phyloP scores from a whole-genome alignment of 2,113 vertebrate species.

The Hyperopisus bebe region DNA sequence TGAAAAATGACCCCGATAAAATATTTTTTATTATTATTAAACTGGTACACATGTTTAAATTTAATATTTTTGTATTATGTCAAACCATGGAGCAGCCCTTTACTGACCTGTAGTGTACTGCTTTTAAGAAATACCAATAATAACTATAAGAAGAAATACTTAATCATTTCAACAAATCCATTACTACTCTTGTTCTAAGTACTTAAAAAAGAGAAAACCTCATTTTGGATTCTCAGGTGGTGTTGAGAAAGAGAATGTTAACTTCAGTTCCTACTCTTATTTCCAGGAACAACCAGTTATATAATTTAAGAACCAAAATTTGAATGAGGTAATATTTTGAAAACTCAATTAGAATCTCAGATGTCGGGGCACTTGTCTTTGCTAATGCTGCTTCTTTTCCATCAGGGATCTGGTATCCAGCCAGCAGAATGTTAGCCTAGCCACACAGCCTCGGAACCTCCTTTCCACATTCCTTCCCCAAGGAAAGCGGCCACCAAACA shows the following conservation, averaged over 20 bases:
- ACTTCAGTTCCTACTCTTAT: not conserved
- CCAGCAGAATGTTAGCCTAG: conserved; percentile 66
- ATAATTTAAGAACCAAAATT: not conserved
- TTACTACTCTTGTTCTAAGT: too few relatives aligned
- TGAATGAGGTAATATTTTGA: not conserved
- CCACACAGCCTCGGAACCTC: conserved; percentile 72
- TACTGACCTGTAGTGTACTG: too few relatives aligned
- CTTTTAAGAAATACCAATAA: too few relatives aligned
- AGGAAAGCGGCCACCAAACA: conserved; percentile 67
- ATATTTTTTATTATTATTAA: too few relatives aligned
- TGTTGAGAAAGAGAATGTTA: not conserved
- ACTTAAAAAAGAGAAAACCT: not conserved
- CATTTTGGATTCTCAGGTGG: not conserved
- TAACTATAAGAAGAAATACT: too few relatives aligned
- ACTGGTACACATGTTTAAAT: too few relatives aligned
- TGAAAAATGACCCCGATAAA: too few relatives aligned
- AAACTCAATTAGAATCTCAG: not conserved
- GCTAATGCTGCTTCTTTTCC: conserved; percentile 23
- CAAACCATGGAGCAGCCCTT: too few relatives aligned
- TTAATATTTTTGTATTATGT: too few relatives aligned
- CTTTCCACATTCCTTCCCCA: conserved; percentile 88
- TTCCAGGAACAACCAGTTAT: not conserved
- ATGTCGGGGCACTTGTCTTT: not conserved
- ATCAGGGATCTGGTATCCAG: conserved; percentile 79
- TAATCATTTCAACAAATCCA: too few relatives aligned